Conservation (phyloP, 2,888 invertebrate species). For the Acrobasis repandana region DNA sequence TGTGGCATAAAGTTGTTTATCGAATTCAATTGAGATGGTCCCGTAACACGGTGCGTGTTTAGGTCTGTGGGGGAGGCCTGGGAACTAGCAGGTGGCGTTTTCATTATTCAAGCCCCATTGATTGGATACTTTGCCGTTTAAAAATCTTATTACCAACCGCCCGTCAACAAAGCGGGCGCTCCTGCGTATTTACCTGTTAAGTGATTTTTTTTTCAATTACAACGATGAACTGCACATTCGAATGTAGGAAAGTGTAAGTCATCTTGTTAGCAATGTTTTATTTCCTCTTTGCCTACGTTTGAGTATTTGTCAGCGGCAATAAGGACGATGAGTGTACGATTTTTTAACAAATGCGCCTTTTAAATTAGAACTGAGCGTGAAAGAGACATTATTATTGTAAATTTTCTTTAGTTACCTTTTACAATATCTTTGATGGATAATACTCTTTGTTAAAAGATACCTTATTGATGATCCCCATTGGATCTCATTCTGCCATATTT, state of each 20-base stretch:
- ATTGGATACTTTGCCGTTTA: constrained; percentile 83
- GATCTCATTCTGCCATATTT: too few species aligned
- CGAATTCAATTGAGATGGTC: constrained; percentile 40
- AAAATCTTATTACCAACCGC: constrained; percentile 81
- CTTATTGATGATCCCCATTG: too few species aligned
- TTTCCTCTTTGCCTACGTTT: constrained; percentile 53
- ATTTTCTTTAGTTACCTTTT: not conserved
- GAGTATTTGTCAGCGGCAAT: constrained; percentile 58
- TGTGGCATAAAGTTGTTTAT: constrained; percentile 49
- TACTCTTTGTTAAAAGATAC: too few species aligned
- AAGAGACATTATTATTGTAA: constrained; percentile 9
- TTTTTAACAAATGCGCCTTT: constrained; percentile 30
- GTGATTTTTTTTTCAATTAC: constrained; percentile 82
- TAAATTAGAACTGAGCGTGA: constrained; percentile 20
- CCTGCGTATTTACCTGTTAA: constrained; percentile 75
- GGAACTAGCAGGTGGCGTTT: constrained; percentile 78
- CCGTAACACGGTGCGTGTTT: constrained; percentile 70
- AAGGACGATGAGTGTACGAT: constrained; percentile 52
- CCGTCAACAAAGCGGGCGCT: constrained; percentile 67
- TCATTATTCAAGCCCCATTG: constrained; percentile 82
- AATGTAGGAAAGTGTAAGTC: constrained; percentile 74
- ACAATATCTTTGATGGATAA: not conserved
- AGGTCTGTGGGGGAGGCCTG: constrained; percentile 67
- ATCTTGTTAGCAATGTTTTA: constrained; percentile 76
- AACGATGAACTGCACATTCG: constrained; percentile 69